Base-by-base conservation (phyloP, 2,113 vertebrate species). In the Indri indri region DNA sequence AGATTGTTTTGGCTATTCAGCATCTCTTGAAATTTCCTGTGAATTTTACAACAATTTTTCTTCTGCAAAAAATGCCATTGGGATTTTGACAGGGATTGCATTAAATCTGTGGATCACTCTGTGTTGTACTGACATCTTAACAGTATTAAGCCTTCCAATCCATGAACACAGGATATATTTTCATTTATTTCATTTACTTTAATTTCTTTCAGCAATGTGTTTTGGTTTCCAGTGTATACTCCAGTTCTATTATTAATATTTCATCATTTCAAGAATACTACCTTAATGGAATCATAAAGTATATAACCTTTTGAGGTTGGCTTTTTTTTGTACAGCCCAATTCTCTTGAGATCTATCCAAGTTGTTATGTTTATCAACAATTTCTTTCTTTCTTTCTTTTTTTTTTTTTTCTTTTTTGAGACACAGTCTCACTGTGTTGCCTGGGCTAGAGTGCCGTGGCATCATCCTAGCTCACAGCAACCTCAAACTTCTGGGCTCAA, bases 251-350 rank as follows among this genome's bases (percentile, higher is more conserved):
- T 91, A 52, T 65, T 57, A 57, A 57, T 57, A 57, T 57, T 86
- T 94, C 66, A 14, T 68, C 40, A 61, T 90, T 88, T 93, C 34
- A 73, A 96, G 81, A 84, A 96, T 68, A 32, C 4, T n/a, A 27
- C 9, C 18, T 47, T 37, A 66, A 93, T 74, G 6, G n/a, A 32
- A 52, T 85, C 34, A 74, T 61, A 13, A 13, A 70, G 1, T 37
- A 85, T n/a, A 65, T 17, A 84, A 74, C 22, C 32, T 94, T 90
- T 81, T 84, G 52, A 80, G 27, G 70, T 18, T 96, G 52, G 16
- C 37, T 50, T 94, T 83, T 84, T 84, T 66, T 7, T 45, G 61
- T 23, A 45, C 1, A 42, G 42, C 5, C 27, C 73, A 68, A 54
- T 87, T 86, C 3, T 47, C 34, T 70, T 82, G 57, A 59, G 7